Evolutionary conservation across 1,140 invertebrate species (phyloP).

Genomic region (Apis mellifera): Amel_HAv3.1 CM009932.2:12655001-12655500

Average conservation of each 20-base stretch:
- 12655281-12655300: neutral
- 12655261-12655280: neutral
- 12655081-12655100: neutral
- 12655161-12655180: no score
- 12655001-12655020: slow-evolving; percentile 31
- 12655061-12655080: slow-evolving; percentile 22
- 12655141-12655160: slow-evolving; percentile 18
- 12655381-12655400: slow-evolving; percentile 26
- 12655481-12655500: no score
- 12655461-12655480: no score
- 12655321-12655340: neutral
- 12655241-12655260: neutral
- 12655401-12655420: neutral
- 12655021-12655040: slow-evolving; percentile 6
- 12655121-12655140: neutral
- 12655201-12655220: neutral
- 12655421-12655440: neutral
- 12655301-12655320: neutral
- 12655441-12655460: neutral
- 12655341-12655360: neutral
- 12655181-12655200: no score
- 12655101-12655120: neutral
- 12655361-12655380: neutral
- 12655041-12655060: slow-evolving; percentile 18
- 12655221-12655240: neutral